Evolutionary conservation across 2,113 vertebrate species (phyloP).

Genomic region (Engystomops pustulosus): DNA sequence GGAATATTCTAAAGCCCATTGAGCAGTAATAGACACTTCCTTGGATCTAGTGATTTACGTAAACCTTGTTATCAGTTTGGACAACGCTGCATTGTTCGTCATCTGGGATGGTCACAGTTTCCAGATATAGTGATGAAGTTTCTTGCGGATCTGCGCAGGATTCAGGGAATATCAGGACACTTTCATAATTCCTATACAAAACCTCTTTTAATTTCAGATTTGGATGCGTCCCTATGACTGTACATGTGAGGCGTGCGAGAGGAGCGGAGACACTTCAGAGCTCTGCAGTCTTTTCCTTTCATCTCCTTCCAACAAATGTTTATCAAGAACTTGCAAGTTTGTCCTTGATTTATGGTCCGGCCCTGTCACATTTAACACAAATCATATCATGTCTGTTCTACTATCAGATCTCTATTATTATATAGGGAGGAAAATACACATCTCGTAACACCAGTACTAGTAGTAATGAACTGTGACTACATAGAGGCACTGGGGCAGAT

Average conservation of each 20-base stretch:
- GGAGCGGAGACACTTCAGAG: neutral
- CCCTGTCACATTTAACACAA: neutral
- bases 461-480: too few species aligned
- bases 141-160: neutral
- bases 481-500: too few species aligned
- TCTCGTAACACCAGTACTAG: neutral
- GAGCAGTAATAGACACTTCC: too few species aligned
- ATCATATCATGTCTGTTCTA: neutral
- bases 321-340: neutral
- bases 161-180: neutral
- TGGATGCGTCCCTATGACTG: neutral
- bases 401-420: neutral
- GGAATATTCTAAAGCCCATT: too few species aligned
- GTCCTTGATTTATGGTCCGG: neutral
- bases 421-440: neutral
- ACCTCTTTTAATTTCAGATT: conserved; percentile 1
- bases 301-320: neutral
- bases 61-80: neutral
- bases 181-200: neutral
- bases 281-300: neutral
- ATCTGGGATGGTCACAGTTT: neutral
- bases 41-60: neutral
- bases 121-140: neutral
- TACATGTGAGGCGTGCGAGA: neutral
- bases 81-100: neutral